These are phyloP conservation scores for Anastrepha obliqua DNA, from an alignment of 1,140 invertebrate species.

Conservation along the genomic window DNA sequence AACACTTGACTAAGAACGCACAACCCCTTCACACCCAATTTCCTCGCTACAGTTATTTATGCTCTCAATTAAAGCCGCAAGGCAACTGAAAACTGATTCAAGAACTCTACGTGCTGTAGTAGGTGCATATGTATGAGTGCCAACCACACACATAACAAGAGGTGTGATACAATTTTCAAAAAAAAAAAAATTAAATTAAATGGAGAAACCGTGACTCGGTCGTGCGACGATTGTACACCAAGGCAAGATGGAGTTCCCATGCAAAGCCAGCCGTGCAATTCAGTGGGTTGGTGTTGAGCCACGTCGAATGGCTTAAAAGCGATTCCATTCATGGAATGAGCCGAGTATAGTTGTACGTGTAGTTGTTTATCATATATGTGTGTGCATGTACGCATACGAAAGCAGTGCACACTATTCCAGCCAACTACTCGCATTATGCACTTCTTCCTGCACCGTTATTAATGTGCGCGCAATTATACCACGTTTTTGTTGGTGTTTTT, in stretches of 20 bases:
- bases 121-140: neutral
- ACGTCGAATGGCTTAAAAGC: too few species aligned
- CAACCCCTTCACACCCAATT: neutral
- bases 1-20: neutral
- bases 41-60: neutral
- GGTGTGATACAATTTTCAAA: neutral
- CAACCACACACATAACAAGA: neutral
- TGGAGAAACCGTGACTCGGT: neutral
- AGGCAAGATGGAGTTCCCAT: neutral
- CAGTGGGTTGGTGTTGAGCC: neutral
- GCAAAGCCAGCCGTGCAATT: neutral
- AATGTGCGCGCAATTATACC: neutral
- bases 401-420: neutral
- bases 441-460: neutral
- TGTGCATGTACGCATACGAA: neutral
- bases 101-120: neutral
- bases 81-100: neutral
- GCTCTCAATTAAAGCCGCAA: neutral
- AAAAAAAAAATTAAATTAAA: conserved; percentile 44
- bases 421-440: neutral
- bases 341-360: neutral
- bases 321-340: too few species aligned
- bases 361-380: neutral
- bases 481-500: neutral
- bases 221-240: neutral